Evolutionary conservation across 2,113 vertebrate species (phyloP).

Genomic region (Ginglymostoma cirratum): DNA sequence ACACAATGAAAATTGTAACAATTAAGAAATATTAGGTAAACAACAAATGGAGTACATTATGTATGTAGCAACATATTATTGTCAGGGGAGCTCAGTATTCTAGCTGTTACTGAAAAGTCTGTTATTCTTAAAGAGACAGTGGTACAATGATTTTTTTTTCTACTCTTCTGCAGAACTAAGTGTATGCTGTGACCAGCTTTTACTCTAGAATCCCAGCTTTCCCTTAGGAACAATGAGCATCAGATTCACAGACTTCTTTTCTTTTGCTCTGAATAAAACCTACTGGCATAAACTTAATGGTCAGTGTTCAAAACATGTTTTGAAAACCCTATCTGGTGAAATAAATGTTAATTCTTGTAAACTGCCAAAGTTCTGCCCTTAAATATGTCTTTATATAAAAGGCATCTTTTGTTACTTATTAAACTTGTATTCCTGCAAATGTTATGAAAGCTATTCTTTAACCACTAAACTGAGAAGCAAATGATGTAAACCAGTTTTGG

Average conservation of each 20-base stretch:
- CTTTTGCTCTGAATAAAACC: neutral
- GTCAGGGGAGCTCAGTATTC: neutral
- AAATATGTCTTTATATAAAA: neutral
- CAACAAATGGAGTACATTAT: neutral
- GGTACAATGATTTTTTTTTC: neutral
- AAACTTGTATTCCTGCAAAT: neutral
- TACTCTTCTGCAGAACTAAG: neutral
- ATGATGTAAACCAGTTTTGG: neutral
- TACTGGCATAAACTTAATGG: neutral
- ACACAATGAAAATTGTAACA: neutral
- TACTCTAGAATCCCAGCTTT: neutral
- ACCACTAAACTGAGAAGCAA: neutral
- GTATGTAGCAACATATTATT: neutral
- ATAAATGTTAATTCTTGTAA: slow-evolving; percentile 12
- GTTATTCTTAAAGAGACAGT: neutral
- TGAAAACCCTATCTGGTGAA: neutral
- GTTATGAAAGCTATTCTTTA: too few species aligned
- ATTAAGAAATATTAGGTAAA: neutral
- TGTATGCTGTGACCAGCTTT: neutral
- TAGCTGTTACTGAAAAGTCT: neutral
- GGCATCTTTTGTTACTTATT: neutral
- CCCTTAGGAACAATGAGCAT: neutral
- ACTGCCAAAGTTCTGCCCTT: neutral
- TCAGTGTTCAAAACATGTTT: neutral
- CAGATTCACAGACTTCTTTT: neutral